Conservation (phyloP, 2,797 vertebrate species). For the Pithecia hirsuta region DNA sequence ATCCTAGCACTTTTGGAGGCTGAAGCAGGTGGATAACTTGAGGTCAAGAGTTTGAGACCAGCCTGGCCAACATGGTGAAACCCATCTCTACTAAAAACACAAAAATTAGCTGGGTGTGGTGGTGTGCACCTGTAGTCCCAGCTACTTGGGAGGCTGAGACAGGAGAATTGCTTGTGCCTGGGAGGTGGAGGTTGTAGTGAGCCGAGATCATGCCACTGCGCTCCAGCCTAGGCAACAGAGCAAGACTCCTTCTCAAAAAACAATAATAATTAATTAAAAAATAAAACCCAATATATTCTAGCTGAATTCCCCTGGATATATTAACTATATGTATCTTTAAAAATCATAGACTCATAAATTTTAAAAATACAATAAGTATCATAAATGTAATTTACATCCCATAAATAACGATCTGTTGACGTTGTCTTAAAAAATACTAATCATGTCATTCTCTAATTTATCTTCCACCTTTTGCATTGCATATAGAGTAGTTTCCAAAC, state of each 20-base stretch:
- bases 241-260: neutral
- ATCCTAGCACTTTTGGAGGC: too few species aligned
- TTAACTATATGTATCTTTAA: neutral
- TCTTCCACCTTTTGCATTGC: neutral
- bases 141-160: neutral
- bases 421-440: neutral
- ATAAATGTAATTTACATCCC: neutral
- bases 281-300: neutral
- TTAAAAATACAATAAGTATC: neutral
- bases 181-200: neutral
- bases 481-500: neutral
- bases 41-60: too few species aligned
- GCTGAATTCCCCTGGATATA: neutral
- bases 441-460: neutral
- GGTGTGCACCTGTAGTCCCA: neutral
- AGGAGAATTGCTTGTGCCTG: neutral
- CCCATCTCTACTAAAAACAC: neutral
- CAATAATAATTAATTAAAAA: neutral
- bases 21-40: too few species aligned
- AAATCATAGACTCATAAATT: neutral
- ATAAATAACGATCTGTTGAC: neutral
- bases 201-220: neutral
- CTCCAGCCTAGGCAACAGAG: neutral
- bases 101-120: neutral
- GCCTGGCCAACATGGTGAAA: too few species aligned